Percentiles rank a stretch among this genome's conserved stretches.
These are phyloP conservation scores for Pyrrhosoma nymphula DNA, from an alignment of 2,888 invertebrate species.

Conservation along the genomic window DNA sequence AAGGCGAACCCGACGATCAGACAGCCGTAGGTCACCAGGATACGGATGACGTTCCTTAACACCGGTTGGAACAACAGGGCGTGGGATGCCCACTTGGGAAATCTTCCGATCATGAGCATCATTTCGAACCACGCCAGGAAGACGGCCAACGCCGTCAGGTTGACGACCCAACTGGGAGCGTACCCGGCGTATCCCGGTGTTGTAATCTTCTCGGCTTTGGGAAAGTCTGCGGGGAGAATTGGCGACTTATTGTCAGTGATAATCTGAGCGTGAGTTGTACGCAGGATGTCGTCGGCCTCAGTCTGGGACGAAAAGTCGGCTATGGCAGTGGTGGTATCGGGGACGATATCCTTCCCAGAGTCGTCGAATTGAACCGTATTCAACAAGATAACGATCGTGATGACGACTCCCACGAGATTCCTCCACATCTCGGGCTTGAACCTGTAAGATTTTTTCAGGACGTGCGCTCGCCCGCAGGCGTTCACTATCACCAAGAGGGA, in stretches of 20 bases:
- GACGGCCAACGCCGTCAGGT: constrained; percentile 80
- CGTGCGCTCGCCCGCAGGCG: constrained; percentile 78
- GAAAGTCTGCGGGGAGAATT: not conserved
- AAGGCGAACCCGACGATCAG: constrained; percentile 81
- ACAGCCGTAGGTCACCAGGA: constrained; percentile 80
- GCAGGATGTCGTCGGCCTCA: not conserved
- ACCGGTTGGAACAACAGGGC: constrained; percentile 81
- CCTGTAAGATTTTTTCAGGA: constrained; percentile 71
- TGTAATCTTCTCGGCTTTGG: not conserved
- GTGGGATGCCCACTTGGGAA: constrained; percentile 81
- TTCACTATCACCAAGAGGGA: not conserved
- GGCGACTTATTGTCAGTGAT: not conserved
- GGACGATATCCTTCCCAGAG: not conserved
- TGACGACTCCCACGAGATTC: not conserved
- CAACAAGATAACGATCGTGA: not conserved
- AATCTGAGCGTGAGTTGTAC: not conserved
- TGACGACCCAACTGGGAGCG: constrained; percentile 77
- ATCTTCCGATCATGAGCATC: constrained; percentile 80
- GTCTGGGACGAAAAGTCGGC: not conserved
- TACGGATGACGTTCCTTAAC: constrained; percentile 79
- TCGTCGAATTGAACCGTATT: not conserved
- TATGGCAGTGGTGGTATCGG: no score
- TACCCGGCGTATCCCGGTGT: not conserved
- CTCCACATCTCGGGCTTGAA: constrained; percentile 32
- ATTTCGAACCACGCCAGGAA: constrained; percentile 81